These are phyloP conservation scores for Apis cerana DNA, from an alignment of 1,140 invertebrate genomes.

Conservation along the genomic window DNA sequence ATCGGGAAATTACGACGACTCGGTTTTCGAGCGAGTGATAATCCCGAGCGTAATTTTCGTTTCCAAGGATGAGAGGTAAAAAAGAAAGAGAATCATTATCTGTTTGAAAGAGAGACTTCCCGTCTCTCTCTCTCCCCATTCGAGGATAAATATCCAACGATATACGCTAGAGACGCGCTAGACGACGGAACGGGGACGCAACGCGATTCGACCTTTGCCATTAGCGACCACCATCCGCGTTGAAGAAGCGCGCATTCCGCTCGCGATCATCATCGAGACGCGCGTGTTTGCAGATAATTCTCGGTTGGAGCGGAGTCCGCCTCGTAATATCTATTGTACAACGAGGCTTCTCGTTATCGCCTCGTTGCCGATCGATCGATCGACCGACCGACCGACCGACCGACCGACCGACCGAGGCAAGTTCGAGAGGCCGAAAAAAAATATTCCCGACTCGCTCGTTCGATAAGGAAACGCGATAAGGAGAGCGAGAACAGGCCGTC, in stretches of 20 bases:
- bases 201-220: not conserved
- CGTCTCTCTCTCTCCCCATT: not conserved
- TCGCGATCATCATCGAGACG: not conserved
- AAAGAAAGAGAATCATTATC: too few species aligned
- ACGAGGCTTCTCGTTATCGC: constrained; percentile 16
- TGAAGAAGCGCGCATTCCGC: not conserved
- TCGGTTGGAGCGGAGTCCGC: not conserved
- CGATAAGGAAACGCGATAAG: constrained; percentile 30
- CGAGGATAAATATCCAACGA: not conserved
- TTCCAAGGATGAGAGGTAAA: too few species aligned
- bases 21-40: constrained; percentile 16
- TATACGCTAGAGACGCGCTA: too few species aligned
- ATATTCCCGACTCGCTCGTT: not conserved
- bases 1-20: constrained; percentile 28
- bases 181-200: not conserved
- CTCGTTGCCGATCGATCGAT: constrained; percentile 4
- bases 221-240: not conserved
- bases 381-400: too few species aligned
- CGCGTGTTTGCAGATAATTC: constrained; percentile 16
- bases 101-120: not conserved
- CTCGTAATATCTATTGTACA: constrained; percentile 14
- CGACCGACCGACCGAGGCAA: not conserved
- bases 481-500: not conserved
- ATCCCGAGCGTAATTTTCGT: not conserved
- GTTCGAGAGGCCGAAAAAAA: constrained; percentile 12